These are phyloP conservation scores for Odontophorus gujanensis DNA, from an alignment of 2,113 vertebrate genomes.

Conservation along the genomic window DNA sequence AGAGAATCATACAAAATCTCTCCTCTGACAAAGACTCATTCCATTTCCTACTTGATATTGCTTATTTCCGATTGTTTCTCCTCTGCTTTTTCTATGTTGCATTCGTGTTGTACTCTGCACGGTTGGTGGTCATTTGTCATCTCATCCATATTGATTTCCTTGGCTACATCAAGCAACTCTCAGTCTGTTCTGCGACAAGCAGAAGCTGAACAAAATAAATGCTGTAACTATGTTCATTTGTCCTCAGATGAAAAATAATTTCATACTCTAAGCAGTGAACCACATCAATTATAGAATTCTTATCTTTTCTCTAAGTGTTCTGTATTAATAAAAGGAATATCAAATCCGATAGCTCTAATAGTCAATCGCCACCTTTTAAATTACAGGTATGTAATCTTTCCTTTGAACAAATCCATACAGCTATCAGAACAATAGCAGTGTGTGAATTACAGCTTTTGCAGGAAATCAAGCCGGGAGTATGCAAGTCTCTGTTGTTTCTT, in stretches of 20 bases:
- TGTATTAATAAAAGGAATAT: constrained; percentile 45
- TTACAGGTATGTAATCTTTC: constrained; percentile 49
- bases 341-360: constrained; percentile 20
- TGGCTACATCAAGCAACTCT: constrained; percentile 4
- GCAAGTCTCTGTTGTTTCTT: constrained; percentile 45
- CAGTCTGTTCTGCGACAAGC: neutral
- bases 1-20: neutral
- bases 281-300: neutral
- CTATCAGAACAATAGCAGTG: constrained; percentile 22
- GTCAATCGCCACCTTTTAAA: constrained; percentile 26
- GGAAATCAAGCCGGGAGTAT: constrained; percentile 10
- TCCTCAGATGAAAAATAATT: constrained; percentile 1
- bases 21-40: neutral
- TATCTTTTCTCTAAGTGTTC: constrained; percentile 18
- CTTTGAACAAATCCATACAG: constrained; percentile 24
- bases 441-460: constrained; percentile 33
- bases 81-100: neutral
- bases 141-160: constrained; percentile 28
- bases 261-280: neutral
- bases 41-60: neutral
- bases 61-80: constrained; percentile 20
- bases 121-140: constrained; percentile 45
- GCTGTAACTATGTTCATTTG: neutral
- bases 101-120: neutral
- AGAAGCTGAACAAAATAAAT: neutral